Conservation (phyloP, 2,797 vertebrate genomes). For the Sebastes itinus region DNA sequence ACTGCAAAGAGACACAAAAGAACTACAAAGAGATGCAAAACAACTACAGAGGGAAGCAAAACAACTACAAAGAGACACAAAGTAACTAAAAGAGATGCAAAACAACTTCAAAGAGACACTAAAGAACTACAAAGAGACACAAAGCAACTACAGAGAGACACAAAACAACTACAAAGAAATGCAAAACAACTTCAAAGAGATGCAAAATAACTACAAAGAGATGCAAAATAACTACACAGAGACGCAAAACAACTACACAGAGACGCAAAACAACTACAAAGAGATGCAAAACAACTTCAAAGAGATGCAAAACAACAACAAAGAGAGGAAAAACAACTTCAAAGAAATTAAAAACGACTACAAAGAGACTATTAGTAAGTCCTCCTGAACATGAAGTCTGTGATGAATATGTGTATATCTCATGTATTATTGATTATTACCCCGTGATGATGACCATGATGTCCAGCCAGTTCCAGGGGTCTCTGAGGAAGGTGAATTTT, state of each 20-base stretch:
- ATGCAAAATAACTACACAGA: too few species aligned
- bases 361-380: not conserved
- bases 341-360: not conserved
- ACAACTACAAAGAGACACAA: too few species aligned
- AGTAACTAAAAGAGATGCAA: not conserved
- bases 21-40: too few species aligned
- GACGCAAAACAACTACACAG: too few species aligned
- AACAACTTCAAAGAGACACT: not conserved
- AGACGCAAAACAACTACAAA: not conserved
- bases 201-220: too few species aligned
- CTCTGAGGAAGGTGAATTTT: slow-evolving; percentile 91
- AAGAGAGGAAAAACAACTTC: not conserved
- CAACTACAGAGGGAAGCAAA: too few species aligned
- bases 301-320: not conserved
- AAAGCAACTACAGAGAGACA: too few species aligned
- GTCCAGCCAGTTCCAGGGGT: slow-evolving; percentile 97
- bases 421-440: slow-evolving; percentile 71
- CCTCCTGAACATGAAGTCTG: too few species aligned
- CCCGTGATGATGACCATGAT: slow-evolving; percentile 90
- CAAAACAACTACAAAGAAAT: too few species aligned
- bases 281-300: not conserved
- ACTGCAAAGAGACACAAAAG: too few species aligned
- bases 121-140: not conserved
- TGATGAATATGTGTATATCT: not conserved
- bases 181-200: too few species aligned